Conservation (phyloP, 2,888 invertebrate species). For the Micoletzkya japonica region DNA sequence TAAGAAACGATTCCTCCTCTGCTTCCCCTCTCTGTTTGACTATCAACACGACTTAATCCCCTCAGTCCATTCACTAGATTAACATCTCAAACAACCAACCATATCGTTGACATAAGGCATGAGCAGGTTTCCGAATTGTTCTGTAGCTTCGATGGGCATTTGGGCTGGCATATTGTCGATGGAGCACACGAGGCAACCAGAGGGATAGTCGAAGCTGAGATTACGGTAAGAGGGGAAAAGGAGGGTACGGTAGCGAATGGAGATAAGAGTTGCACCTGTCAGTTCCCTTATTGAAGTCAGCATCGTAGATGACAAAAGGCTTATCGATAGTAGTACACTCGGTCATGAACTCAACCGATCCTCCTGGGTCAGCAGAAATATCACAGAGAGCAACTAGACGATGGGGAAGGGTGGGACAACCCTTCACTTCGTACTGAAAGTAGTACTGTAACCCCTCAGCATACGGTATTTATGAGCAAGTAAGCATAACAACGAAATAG, state of each 20-base stretch:
- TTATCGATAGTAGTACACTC: constrained; percentile 99
- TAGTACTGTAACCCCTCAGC: not conserved
- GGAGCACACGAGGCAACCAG: constrained; percentile 94
- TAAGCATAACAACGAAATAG: not conserved
- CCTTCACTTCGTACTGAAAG: constrained; percentile 48
- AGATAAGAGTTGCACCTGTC: constrained; percentile 73
- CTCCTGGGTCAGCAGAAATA: constrained; percentile 98
- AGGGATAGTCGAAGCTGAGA: constrained; percentile 54
- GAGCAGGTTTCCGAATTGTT: constrained; percentile 92
- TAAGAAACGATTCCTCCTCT: not conserved
- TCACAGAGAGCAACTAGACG: constrained; percentile 86
- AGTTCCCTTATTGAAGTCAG: constrained; percentile 93
- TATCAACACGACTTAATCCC: not conserved
- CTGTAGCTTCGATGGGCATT: constrained; percentile 92
- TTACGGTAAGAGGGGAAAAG: not conserved
- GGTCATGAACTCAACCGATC: constrained; percentile 81
- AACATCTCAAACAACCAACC: constrained; percentile 53
- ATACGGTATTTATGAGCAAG: not conserved
- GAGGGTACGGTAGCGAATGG: too few species aligned
- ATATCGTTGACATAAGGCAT: constrained; percentile 87
- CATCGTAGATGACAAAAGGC: constrained; percentile 98
- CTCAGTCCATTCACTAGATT: not conserved
- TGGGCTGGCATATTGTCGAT: constrained; percentile 99
- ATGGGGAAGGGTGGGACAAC: constrained; percentile 57
- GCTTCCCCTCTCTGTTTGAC: too few species aligned